Conservation (phyloP, 2,888 invertebrate genomes). For the Cataglyphis livida region DNA sequence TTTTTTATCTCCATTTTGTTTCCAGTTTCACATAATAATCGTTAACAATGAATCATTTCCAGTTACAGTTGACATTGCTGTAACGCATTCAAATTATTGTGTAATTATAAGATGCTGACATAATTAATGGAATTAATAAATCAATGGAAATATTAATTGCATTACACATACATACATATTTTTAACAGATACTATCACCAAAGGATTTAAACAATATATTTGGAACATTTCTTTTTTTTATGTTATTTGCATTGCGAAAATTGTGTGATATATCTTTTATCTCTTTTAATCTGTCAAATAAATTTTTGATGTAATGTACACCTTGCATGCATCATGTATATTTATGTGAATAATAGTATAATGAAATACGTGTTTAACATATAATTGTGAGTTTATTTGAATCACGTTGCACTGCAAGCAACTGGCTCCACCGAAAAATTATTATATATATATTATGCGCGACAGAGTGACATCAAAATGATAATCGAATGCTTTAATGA, state of each 20-base stretch:
- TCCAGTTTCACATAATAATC: neutral
- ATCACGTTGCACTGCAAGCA: neutral
- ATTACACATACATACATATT: neutral
- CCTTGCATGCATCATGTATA: neutral
- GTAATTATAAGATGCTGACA: neutral
- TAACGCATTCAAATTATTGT: neutral
- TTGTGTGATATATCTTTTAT: neutral
- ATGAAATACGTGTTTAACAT: neutral
- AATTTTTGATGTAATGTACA: neutral
- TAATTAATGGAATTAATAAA: neutral
- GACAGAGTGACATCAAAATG: constrained; percentile 27
- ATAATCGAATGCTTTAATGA: constrained; percentile 32
- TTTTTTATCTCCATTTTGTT: neutral
- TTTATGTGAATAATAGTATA: neutral
- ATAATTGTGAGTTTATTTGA: constrained; percentile 1
- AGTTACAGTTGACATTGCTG: neutral
- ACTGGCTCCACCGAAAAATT: constrained; percentile 12
- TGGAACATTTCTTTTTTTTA: neutral
- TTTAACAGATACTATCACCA: neutral
- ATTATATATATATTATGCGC: neutral
- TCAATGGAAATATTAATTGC: constrained; percentile 8
- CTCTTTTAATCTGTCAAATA: neutral
- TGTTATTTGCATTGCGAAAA: neutral
- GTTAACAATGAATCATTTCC: neutral
- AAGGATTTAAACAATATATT: neutral